Evolutionary conservation across 2,888 invertebrate genomes (phyloP).

Genomic region (Azorinus chamasolen): DNA sequence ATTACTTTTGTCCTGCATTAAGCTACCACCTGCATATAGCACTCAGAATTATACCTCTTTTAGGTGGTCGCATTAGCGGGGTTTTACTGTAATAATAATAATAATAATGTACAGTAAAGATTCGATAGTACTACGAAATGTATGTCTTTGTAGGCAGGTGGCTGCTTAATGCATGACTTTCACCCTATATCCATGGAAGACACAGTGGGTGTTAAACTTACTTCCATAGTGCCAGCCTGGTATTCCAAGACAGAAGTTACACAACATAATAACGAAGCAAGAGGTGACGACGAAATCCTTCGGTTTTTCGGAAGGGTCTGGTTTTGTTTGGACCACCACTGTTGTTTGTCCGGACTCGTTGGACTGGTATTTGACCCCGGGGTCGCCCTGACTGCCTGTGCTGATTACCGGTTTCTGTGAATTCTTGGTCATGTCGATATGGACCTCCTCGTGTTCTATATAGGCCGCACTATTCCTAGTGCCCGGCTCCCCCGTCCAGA

Average conservation of each 20-base stretch:
- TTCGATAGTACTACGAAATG: no score
- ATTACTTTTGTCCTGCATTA: no score
- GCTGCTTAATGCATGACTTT: no score
- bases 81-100: no score
- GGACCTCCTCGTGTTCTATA: constrained; percentile 73
- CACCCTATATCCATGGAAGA: no score
- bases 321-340: constrained; percentile 65
- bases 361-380: constrained; percentile 38
- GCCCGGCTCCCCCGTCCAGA: neutral
- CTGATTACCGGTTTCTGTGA: constrained; percentile 35
- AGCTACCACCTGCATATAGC: no score
- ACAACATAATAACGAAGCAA: constrained; percentile 78
- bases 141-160: no score
- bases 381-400: constrained; percentile 26
- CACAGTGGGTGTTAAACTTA: no score
- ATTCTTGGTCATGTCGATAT: constrained; percentile 63
- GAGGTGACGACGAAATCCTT: constrained; percentile 81
- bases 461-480: constrained; percentile 65
- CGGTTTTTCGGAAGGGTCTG: constrained; percentile 76
- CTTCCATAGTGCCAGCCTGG: constrained; percentile 80
- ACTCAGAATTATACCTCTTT: no score
- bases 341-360: constrained; percentile 53
- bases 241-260: constrained; percentile 80
- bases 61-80: no score
- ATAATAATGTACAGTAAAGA: no score